Conservation (phyloP, 1,140 invertebrate genomes). For the Zaprionus davidi region DNA sequence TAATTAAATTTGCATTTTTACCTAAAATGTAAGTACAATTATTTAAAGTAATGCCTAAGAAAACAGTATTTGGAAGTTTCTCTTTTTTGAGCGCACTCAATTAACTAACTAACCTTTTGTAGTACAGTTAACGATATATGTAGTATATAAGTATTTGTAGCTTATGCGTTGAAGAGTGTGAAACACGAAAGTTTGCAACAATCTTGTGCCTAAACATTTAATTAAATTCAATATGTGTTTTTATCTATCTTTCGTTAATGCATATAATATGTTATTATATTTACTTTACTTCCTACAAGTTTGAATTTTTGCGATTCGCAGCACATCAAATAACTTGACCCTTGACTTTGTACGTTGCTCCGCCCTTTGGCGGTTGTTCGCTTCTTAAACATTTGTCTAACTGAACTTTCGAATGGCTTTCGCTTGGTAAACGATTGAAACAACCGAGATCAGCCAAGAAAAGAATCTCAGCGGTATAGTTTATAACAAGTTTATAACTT, state of each 20-base stretch:
- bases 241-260: conserved; percentile 29
- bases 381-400: conserved; percentile 28
- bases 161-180: conserved; percentile 42
- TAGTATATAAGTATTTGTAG: conserved; percentile 30
- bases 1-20: conserved; percentile 35
- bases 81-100: conserved; percentile 57
- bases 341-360: conserved; percentile 1
- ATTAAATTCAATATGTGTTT: conserved; percentile 65
- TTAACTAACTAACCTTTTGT: conserved; percentile 42
- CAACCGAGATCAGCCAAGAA: conserved; percentile 10
- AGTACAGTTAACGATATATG: conserved; percentile 8
- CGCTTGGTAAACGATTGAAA: not conserved
- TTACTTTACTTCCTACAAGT: conserved; percentile 19
- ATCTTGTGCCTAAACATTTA: conserved; percentile 69
- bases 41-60: conserved; percentile 67
- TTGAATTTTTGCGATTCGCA: not conserved
- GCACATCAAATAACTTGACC: too few relatives aligned
- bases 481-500: conserved; percentile 6
- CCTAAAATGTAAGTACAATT: conserved; percentile 68
- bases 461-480: not conserved
- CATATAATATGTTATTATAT: conserved; percentile 23
- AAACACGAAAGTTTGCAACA: conserved; percentile 73
- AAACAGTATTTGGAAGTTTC: conserved; percentile 55
- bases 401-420: not conserved
- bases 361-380: not conserved